Base-by-base conservation (phyloP, 1,140 invertebrate genomes). In the Sycophaga agraensis region DNA sequence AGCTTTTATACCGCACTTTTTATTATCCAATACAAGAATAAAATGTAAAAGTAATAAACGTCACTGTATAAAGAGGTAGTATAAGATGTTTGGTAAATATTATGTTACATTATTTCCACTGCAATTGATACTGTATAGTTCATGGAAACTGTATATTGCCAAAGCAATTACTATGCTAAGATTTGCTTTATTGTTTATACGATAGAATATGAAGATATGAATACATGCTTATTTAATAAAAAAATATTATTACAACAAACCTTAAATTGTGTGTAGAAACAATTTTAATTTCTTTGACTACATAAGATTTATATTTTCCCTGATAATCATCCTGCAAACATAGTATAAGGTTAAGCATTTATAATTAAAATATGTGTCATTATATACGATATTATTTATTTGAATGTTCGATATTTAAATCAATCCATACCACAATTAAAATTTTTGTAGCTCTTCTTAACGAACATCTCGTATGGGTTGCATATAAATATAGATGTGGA, bases 391-490 rank as follows among this genome's bases (percentile, higher is more conserved):
- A 43, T 28, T 42, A 11, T 16, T n/a, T n/a, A n/a, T n/a, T 39
- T 39, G 8, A 6, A 9, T 9, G n/a, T 12, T 12, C 4, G n/a
- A 39, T n/a, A 11, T n/a, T n/a, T n/a, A n/a, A 19, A 35, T 14
- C 7, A 43, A 59, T 48, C 79, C 83, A 83, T 83, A 91, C 90
- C 68, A 89, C 84, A 63, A 96, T 83, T 14, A 96, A 77, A 42
- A 96, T 83, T 74, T 88, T 88, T 19, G 89, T 86, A 0, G 94
- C 93, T n/a, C 82, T 70, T 42, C 83, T 81, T 28, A 96, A 82
- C 35, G 85, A 73, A 70, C 91, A 93, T 64, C 81, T 81, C 21
- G 75, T 76, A 70, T 91, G 89, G 1, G 91, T 94, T 2, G 86
- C 83, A 57, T 90, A 87, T 17, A 96, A 80, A 68, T 88, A 83